Evolutionary conservation across 1,140 invertebrate species (phyloP).

Genomic region (Contarinia nasturtii): DNA sequence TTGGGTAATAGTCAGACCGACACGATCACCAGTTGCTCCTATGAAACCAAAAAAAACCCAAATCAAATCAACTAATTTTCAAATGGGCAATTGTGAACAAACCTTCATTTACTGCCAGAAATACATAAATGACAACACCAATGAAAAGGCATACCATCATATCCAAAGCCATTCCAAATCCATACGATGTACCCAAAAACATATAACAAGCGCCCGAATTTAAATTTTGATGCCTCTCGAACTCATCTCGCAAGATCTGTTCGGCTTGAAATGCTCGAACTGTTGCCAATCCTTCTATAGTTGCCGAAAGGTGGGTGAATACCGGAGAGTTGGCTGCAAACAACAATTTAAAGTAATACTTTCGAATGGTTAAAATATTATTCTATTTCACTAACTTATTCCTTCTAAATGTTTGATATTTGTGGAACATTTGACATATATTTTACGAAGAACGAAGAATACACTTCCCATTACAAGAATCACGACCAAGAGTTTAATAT

Average conservation of each 20-base stretch:
- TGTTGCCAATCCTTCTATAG: conserved; percentile 50
- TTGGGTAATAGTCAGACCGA: conserved; percentile 66
- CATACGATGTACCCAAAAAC: conserved; percentile 56
- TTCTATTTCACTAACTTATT: conserved; percentile 33
- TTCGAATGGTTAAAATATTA: background rate
- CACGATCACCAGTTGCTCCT: conserved; percentile 27
- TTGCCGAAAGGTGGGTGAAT: conserved; percentile 55
- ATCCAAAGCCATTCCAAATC: conserved; percentile 63
- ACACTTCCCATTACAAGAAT: conserved; percentile 42
- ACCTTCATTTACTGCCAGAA: conserved; percentile 29
- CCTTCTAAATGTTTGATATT: conserved; percentile 74
- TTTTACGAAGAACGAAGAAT: conserved; percentile 50
- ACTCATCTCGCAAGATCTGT: conserved; percentile 40
- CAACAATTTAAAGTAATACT: background rate
- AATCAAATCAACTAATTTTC: background rate
- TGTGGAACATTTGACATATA: conserved; percentile 66
- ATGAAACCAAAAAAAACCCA: background rate
- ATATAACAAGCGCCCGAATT: conserved; percentile 58
- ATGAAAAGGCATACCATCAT: conserved; percentile 51
- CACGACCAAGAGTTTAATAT: conserved; percentile 51
- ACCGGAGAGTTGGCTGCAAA: conserved; percentile 39
- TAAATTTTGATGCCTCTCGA: conserved; percentile 38
- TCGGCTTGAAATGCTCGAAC: conserved; percentile 46
- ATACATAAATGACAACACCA: conserved; percentile 39
- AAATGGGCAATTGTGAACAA: conserved; percentile 7